These are phyloP conservation scores for Andrena marginata DNA, from an alignment of 2,888 invertebrate species.

Conservation along the genomic window DNA sequence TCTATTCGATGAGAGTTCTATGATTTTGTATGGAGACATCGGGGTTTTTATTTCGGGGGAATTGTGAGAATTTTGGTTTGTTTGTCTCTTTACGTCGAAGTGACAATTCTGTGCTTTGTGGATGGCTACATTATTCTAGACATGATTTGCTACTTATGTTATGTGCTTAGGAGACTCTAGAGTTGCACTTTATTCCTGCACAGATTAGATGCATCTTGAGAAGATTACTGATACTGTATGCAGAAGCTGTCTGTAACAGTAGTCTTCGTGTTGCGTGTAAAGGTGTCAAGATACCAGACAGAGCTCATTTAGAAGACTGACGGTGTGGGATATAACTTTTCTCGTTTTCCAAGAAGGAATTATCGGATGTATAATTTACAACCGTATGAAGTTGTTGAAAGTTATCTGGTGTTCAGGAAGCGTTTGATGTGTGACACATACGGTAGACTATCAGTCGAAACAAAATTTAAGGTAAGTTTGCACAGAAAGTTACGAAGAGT, in stretches of 20 bases:
- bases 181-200: background rate
- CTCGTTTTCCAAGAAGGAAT: slow-evolving; percentile 24
- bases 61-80: no score
- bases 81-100: no score
- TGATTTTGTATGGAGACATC: no score
- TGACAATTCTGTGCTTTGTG: no score
- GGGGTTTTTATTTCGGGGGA: no score
- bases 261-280: slow-evolving; percentile 30
- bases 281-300: slow-evolving; percentile 33
- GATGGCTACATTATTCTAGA: background rate
- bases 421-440: slow-evolving; percentile 11
- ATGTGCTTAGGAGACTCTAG: background rate
- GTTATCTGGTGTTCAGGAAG: slow-evolving; percentile 28
- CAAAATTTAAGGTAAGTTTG: background rate
- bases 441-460: slow-evolving; percentile 7
- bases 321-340: slow-evolving; percentile 7
- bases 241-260: slow-evolving; percentile 41
- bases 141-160: slow-evolving; percentile 2
- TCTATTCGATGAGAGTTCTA: no score
- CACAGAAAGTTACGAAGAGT: slow-evolving; percentile 2
- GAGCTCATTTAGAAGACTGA: slow-evolving; percentile 7
- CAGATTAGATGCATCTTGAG: slow-evolving; percentile 36
- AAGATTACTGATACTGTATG: slow-evolving; percentile 14
- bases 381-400: slow-evolving; percentile 44
- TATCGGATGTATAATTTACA: slow-evolving; percentile 44